Base-by-base conservation (phyloP, 1,140 invertebrate genomes). In the Euschistus heros region DNA sequence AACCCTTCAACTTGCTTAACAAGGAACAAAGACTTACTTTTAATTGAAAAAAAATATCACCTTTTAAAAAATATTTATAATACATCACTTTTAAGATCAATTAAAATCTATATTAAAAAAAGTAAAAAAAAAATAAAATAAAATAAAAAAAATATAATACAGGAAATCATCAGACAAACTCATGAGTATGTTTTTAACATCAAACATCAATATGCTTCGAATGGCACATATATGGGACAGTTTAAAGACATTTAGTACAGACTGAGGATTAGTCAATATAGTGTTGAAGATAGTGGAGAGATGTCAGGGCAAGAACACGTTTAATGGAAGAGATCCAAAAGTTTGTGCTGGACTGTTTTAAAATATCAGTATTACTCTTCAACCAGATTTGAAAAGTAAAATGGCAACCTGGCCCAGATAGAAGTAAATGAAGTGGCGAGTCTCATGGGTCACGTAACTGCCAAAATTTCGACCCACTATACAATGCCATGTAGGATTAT, bases 351-450 rank as follows among this genome's bases (percentile, higher is more conserved):
- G 24, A 22, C 5, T 15, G 2, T 26, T 57, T 20, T 8, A 57
- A 26, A 24, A 22, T 8, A 57, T 17, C 54, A 27, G 2, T 57
- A 14, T 5, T 24, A 57, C 59, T 59, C 6, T 37, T 37, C 26
- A 97, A 80, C 96, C 96, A 80, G 93, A 97, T 84, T 98, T 98
- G 81, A 98, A 98, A 55, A 98, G 84, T 68, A 98, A 84, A 76
- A 98, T 96, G 69, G 93, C 92, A 69, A 96, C 92, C 77, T 96
- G 92, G 68, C 92, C 93, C 70, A 95, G 80, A 74, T 95, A 96
- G 80, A 97, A 96, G 79, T 97, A 96, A 75, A 97, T 96, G 80
- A 97, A 97, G 78, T 96, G 91, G 75, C 93, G 91, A 62, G 92
- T 95, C 80, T 97, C 93, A 73, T 97, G 94, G 57, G 93, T 96